Percentiles rank a stretch among this genome's conserved stretches.
Evolutionary conservation across 2,797 vertebrate genomes (phyloP).

Genomic region (Amazonetta brasiliensis): DNA sequence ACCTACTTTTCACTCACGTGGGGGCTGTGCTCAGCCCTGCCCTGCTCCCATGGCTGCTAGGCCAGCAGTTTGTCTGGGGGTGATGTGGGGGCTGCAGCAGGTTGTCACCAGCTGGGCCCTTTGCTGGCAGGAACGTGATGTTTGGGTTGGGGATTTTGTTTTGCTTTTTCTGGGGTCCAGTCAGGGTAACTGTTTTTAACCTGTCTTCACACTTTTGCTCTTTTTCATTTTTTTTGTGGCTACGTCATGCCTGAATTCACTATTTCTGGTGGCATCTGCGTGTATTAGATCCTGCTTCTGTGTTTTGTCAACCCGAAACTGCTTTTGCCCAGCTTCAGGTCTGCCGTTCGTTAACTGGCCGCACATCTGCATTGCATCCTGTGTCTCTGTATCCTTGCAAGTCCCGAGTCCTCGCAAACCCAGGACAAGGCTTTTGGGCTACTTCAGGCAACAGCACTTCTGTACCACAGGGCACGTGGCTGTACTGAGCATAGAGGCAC

Average conservation of each 20-base stretch:
- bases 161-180: not conserved
- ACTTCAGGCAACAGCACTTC: not conserved
- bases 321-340: not conserved
- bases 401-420: not conserved
- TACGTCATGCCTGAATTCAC: not conserved
- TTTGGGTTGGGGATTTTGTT: not conserved
- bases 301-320: not conserved
- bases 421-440: rapidly evolving
- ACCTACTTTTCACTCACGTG: rapidly evolving
- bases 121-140: rapidly evolving
- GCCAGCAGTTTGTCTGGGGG: not conserved
- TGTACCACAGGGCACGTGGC: not conserved
- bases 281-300: rapidly evolving
- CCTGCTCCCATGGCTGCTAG: not conserved
- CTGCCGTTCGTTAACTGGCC: not conserved
- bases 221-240: not conserved
- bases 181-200: not conserved
- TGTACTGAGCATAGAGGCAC: rapidly evolving
- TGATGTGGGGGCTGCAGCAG: not conserved
- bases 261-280: not conserved
- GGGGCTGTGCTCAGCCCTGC: not conserved
- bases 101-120: not conserved
- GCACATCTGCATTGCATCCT: not conserved
- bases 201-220: not conserved
- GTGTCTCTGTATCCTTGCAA: rapidly evolving